These are phyloP conservation scores for Sicus ferrugineus DNA, from an alignment of 2,888 invertebrate species.

Conservation along the genomic window DNA sequence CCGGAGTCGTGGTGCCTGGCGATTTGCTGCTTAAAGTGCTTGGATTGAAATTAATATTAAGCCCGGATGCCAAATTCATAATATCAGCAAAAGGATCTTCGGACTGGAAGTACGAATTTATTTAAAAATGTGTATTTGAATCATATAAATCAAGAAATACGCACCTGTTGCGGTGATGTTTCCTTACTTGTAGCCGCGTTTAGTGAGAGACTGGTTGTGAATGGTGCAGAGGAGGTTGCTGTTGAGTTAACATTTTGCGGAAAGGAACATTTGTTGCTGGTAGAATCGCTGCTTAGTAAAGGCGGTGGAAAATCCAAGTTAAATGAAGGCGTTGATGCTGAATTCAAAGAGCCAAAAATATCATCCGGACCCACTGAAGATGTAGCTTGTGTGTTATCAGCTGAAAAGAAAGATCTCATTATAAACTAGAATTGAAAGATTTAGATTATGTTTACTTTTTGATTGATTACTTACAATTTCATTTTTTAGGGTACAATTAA, in stretches of 20 bases:
- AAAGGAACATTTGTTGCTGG: slow-evolving; percentile 23
- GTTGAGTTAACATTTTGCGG: slow-evolving; percentile 45
- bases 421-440: not conserved
- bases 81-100: slow-evolving; percentile 81
- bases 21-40: slow-evolving; percentile 57
- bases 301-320: slow-evolving; percentile 49
- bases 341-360: slow-evolving; percentile 69
- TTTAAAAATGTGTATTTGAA: not conserved
- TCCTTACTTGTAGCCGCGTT: slow-evolving; percentile 54
- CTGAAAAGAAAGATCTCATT: slow-evolving; percentile 20
- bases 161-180: slow-evolving; percentile 66
- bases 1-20: slow-evolving; percentile 55
- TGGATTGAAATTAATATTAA: slow-evolving; percentile 63
- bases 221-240: slow-evolving; percentile 42
- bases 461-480: no score
- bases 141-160: not conserved
- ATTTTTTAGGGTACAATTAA: no score
- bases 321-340: slow-evolving; percentile 42
- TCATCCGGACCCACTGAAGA: slow-evolving; percentile 68
- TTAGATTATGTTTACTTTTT: not conserved
- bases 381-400: slow-evolving; percentile 48
- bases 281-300: slow-evolving; percentile 31
- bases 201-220: slow-evolving; percentile 46
- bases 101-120: slow-evolving; percentile 42
- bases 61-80: slow-evolving; percentile 65